phyloP scores from a whole-genome alignment of 2,113 vertebrate genomes.

The Semnornis frantzii region DNA sequence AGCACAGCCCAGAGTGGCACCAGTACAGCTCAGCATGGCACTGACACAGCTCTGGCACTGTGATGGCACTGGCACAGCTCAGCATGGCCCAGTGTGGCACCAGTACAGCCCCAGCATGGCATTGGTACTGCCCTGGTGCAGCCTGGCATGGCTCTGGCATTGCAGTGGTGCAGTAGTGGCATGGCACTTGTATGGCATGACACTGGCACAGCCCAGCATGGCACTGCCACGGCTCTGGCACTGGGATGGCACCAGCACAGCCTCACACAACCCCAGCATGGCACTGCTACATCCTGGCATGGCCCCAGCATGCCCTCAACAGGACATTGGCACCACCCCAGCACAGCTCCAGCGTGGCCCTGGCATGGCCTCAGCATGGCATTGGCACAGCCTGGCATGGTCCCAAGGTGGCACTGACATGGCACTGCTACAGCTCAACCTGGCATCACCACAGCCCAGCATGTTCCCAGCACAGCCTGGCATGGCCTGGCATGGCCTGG shows the following conservation, averaged over 20 bases:
- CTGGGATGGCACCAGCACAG: too few species aligned
- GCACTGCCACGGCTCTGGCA: not conserved
- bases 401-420: too few species aligned
- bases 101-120: not conserved
- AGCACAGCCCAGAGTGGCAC: not conserved
- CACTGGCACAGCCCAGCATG: not conserved
- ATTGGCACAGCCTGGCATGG: too few species aligned
- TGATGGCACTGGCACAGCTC: not conserved
- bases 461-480: too few species aligned
- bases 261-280: not conserved
- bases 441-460: not conserved
- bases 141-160: not conserved
- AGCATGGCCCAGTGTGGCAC: not conserved
- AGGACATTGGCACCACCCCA: too few species aligned
- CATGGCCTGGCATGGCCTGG: too few species aligned
- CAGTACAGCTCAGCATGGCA: not conserved
- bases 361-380: too few species aligned
- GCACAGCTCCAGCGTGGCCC: too few species aligned
- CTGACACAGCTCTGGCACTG: not conserved
- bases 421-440: not conserved
- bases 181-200: not conserved
- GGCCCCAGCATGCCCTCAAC: not conserved
- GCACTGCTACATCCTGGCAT: not conserved
- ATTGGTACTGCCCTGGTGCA: too few species aligned
- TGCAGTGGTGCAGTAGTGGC: not conserved